phyloP scores from a whole-genome alignment of 2,113 vertebrate species.

The Nibea albiflora region DNA sequence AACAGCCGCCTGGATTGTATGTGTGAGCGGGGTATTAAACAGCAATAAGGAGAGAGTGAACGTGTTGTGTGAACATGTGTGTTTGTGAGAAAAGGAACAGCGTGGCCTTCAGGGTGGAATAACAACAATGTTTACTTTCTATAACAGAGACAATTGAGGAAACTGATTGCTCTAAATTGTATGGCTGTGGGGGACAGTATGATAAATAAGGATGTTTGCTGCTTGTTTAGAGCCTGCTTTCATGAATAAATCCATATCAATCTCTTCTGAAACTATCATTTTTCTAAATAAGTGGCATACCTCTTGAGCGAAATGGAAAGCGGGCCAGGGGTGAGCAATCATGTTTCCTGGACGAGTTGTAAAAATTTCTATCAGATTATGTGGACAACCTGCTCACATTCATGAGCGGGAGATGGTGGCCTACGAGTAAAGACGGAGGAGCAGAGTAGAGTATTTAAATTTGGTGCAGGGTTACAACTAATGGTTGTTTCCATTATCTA shows the following conservation, averaged over 20 bases:
- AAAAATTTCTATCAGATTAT: conserved; percentile 9
- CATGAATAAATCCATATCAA: conserved; percentile 75
- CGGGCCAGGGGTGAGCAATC: neutral
- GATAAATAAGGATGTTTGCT: conserved; percentile 24
- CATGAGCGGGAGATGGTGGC: neutral
- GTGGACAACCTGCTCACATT: neutral
- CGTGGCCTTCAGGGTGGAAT: conserved; percentile 4
- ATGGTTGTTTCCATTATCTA: too few relatives aligned
- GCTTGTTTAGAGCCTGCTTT: conserved; percentile 32
- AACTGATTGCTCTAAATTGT: conserved; percentile 50
- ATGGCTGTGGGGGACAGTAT: neutral
- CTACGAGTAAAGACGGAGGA: neutral
- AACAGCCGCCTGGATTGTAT: neutral
- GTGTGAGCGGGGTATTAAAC: conserved; percentile 9
- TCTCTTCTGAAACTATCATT: conserved; percentile 28
- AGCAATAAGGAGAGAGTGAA: neutral
- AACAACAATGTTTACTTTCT: conserved; percentile 20
- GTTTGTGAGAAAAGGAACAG: neutral
- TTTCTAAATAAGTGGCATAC: conserved; percentile 37
- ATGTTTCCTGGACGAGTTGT: conserved; percentile 4
- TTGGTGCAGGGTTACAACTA: neutral
- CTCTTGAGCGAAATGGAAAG: conserved; percentile 18
- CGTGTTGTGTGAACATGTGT: neutral
- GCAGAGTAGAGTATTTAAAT: neutral
- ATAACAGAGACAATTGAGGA: conserved; percentile 16